Base-by-base conservation (phyloP, 1,140 invertebrate species). In the Neelides sp. region DNA sequence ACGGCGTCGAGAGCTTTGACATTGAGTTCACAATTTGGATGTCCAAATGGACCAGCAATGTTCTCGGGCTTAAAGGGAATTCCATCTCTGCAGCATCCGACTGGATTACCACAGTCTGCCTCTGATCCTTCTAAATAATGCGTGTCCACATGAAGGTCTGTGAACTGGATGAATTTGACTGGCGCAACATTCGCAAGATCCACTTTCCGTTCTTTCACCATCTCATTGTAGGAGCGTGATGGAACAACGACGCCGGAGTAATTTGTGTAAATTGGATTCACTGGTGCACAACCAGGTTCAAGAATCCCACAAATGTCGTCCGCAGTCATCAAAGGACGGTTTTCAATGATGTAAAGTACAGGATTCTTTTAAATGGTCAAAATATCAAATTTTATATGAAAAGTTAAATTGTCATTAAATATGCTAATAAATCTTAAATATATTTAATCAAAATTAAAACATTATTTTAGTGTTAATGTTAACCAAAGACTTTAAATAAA, bases 71-170 rank as follows among this genome's bases (percentile, higher is more conserved):
- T 61, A 27, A 54, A n/a, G n/a, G n/a, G n/a, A n/a, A n/a, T n/a
- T 10, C 62, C 58, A 13, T 62, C 58, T 30, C 62, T 55, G 52
- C 72, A 74, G 54, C 72, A 74, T n/a, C n/a, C n/a, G 3, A 73
- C 54, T 1, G 70, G 71, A 46, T 70, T 64, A 12, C 64, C 61
- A 57, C 72, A 74, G 24, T 69, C 66, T 17, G 69, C 62, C 19
- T 62, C 52, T 32, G 65, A 65, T 13, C 71, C 72, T 58, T 65
- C 66, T n/a, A 56, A 49, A 54, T 75, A 75, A 13, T 71, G 61
- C 12, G 68, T 65, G 65, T 75, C 73, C 26, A 65, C 66, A 58
- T 75, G 73, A 15, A 71, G 68, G 53, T 75, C 73, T 3, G 71
- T 69, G 24, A 75, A 37, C 17, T 75, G 73, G 22, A 75, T 54